Evolutionary conservation across 2,797 vertebrate genomes (phyloP).

Genomic region (Neomorphus geoffroyi): DNA sequence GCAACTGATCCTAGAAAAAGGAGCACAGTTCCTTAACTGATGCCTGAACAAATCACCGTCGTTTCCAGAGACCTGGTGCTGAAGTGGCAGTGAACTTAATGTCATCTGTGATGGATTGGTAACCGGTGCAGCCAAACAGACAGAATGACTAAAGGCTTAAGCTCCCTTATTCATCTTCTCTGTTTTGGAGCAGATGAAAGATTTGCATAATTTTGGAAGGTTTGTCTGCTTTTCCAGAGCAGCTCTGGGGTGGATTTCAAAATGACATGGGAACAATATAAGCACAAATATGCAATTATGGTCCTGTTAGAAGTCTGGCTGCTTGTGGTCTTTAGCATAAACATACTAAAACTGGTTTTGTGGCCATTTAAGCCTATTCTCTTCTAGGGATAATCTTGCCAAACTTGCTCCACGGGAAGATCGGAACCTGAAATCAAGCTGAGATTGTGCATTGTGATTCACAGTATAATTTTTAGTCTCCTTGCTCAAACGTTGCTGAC

Average conservation of each 20-base stretch:
- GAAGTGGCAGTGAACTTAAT: background rate
- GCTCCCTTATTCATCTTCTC: background rate
- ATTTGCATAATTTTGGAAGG: background rate
- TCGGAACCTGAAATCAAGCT: background rate
- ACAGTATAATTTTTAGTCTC: background rate
- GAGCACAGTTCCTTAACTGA: background rate
- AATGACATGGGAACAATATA: background rate
- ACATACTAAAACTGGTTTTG: background rate
- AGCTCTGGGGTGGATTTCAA: background rate
- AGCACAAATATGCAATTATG: slow-evolving; percentile 11
- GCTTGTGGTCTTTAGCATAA: background rate
- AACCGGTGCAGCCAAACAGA: background rate
- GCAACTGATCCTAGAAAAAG: slow-evolving; percentile 5
- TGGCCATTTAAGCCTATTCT: background rate
- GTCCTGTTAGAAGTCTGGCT: slow-evolving; percentile 8
- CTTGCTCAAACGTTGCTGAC: background rate
- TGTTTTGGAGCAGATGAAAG: slow-evolving; percentile 7
- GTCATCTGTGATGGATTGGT: background rate
- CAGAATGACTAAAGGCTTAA: background rate
- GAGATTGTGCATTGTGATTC: background rate
- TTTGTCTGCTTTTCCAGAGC: background rate
- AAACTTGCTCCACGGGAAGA: background rate
- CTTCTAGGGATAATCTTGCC: background rate
- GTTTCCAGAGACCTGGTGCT: background rate
- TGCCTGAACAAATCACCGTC: background rate